Percentiles rank a stretch among this genome's conserved stretches.
Evolutionary conservation across 2,797 vertebrate genomes (phyloP).

Genomic region (Peromyscus eremicus): DNA sequence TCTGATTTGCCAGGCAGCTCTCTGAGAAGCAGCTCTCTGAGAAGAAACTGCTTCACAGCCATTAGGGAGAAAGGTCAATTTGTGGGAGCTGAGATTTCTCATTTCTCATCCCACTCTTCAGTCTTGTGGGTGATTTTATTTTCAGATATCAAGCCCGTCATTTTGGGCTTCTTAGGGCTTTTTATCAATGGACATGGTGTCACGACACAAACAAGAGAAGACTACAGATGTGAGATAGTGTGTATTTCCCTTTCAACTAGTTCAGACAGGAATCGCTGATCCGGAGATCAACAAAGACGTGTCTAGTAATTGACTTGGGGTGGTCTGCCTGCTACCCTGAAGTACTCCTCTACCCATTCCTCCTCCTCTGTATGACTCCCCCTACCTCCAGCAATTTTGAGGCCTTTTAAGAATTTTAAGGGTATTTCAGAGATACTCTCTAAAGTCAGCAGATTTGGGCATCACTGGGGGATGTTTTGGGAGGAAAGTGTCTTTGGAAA

Average conservation of each 20-base stretch:
- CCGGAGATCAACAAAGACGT: neutral
- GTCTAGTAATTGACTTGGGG: neutral
- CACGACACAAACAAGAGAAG: neutral
- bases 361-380: neutral
- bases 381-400: neutral
- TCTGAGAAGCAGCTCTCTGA: conserved; percentile 45
- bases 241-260: neutral
- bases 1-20: conserved; percentile 46
- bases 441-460: neutral
- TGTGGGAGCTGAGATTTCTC: conserved; percentile 42
- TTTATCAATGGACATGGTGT: conserved; percentile 34
- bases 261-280: neutral
- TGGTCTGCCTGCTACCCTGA: neutral
- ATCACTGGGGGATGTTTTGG: neutral
- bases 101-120: conserved; percentile 4
- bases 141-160: conserved; percentile 58
- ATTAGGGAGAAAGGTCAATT: conserved; percentile 64
- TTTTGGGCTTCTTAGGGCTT: conserved; percentile 67
- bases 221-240: neutral
- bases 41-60: conserved; percentile 40
- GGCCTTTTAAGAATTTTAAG: neutral
- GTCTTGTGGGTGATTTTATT: conserved; percentile 70
- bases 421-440: neutral
- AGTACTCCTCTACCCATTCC: neutral
- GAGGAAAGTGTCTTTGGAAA: neutral